Percentiles rank a stretch among this genome's conserved stretches.
These are phyloP conservation scores for Xanthia icteritia DNA, from an alignment of 2,888 invertebrate genomes.

Conservation along the genomic window DNA sequence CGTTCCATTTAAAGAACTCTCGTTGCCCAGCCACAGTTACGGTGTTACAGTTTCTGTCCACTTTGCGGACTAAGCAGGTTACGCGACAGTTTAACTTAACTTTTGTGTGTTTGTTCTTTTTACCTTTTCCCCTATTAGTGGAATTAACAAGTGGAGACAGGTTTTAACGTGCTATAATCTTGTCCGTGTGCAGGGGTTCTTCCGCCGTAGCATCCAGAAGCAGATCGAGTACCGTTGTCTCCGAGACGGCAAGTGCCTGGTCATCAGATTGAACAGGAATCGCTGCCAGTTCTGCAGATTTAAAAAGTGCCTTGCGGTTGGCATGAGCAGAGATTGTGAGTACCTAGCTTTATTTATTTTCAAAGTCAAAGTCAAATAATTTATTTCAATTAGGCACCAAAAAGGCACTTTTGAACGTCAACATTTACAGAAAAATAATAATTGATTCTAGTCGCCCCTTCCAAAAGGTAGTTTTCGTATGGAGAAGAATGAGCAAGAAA, in stretches of 20 bases:
- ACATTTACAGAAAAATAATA: too few species aligned
- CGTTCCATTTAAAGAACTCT: not conserved
- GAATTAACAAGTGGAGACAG: not conserved
- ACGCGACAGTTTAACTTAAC: not conserved
- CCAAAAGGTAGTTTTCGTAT: too few species aligned
- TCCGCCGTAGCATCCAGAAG: constrained; percentile 98
- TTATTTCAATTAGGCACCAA: too few species aligned
- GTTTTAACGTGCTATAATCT: not conserved
- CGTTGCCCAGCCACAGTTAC: not conserved
- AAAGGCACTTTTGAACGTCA: too few species aligned
- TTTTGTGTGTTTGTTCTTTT: not conserved
- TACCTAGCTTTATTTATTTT: constrained; percentile 76
- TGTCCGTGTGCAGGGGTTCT: constrained; percentile 94
- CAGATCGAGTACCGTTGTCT: constrained; percentile 99
- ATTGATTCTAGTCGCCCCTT: too few species aligned
- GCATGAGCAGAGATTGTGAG: constrained; percentile 99
- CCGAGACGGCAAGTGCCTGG: constrained; percentile 97
- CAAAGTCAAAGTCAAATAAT: too few species aligned
- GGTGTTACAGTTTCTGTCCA: not conserved
- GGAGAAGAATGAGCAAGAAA: too few species aligned
- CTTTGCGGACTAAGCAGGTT: not conserved
- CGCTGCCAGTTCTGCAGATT: constrained; percentile 99
- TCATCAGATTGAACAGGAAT: constrained; percentile 97
- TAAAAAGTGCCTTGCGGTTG: constrained; percentile 98
- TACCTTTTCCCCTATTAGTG: not conserved